Base-by-base conservation (phyloP, 2,888 invertebrate species). In the Prosapia bicincta region DNA sequence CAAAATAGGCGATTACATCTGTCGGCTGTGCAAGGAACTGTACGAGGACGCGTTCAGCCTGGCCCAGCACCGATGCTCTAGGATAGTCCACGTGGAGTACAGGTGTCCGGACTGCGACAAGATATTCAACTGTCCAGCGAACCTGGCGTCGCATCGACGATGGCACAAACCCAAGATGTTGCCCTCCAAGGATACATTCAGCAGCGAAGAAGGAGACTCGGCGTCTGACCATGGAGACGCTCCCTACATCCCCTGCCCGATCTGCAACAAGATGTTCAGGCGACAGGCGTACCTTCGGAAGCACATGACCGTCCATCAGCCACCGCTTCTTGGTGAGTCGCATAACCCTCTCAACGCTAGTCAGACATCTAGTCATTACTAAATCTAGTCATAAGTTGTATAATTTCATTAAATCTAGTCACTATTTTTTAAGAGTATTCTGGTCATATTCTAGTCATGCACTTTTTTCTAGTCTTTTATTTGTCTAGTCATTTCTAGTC, bases 81-180 rank as follows among this genome's bases (percentile, higher is more conserved):
- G 97, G 79, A 98, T 98, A 81, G 96, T 98, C 0, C 98, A 99
- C 86, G 97, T 99, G 80, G 98, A 99, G 85, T 99, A 99, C 86
- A 90, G 97, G 72, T 99, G 99, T 83, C 97, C 98, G 0, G 99
- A 99, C 85, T 99, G 99, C 85, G 97, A 97, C 86, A 98, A 98
- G 88, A 92, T 94, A 0, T 99, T 99, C 88, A 98, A 98, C 85
- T 99, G 99, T 85, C 99, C 99, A 0, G 99, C 99, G 2, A 99
- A 99, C 85, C 86, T 99, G 79, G 99, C 99, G 0, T 98, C 98
- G 0, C 99, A 99, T 84, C 91, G 98, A 1, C 90, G 99, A 68
- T 99, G 99, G 99, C 99, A 99, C 85, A 97, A 97, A 82, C 97
- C 97, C 0, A 86, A 89, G 81, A 84, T 84, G 2, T 79, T 74